phyloP scores from a whole-genome alignment of 2,113 vertebrate genomes.

The Bucco capensis region DNA sequence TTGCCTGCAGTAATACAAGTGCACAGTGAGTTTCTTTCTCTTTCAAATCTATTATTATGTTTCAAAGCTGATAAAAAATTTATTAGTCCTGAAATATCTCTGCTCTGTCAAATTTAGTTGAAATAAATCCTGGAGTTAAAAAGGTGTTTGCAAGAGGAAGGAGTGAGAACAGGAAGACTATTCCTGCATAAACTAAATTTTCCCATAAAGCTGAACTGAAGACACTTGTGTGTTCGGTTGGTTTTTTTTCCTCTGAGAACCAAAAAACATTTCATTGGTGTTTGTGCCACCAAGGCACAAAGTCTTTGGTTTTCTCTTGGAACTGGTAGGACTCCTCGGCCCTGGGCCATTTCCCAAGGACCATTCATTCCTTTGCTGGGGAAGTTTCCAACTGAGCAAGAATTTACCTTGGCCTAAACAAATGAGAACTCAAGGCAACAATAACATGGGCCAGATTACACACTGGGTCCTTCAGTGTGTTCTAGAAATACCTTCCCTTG shows the following conservation, averaged over 20 bases:
- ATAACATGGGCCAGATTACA: neutral
- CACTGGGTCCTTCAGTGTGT: neutral
- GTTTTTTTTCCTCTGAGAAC: neutral
- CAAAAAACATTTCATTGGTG: neutral
- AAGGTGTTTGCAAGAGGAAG: neutral
- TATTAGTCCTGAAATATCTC: neutral
- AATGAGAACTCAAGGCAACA: neutral
- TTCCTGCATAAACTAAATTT: neutral
- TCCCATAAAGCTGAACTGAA: neutral
- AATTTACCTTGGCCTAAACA: slow-evolving; percentile 43
- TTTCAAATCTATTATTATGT: neutral
- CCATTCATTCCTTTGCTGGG: slow-evolving; percentile 10
- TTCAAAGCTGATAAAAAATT: neutral
- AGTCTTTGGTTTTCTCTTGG: slow-evolving; percentile 13
- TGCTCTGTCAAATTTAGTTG: neutral
- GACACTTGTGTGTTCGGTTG: neutral
- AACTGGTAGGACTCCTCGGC: neutral
- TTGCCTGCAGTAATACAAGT: neutral
- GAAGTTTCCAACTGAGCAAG: slow-evolving; percentile 46
- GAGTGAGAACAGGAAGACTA: neutral
- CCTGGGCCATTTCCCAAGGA: slow-evolving; percentile 38
- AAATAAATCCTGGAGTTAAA: neutral
- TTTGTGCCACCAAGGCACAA: slow-evolving; percentile 24
- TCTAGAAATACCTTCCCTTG: neutral
- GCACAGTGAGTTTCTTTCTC: neutral